A percentile compares a stretch with the other conserved stretches of the same genome.
Conservation (phyloP, 2,113 vertebrate genomes). For the Psilopogon haemacephalus region DNA sequence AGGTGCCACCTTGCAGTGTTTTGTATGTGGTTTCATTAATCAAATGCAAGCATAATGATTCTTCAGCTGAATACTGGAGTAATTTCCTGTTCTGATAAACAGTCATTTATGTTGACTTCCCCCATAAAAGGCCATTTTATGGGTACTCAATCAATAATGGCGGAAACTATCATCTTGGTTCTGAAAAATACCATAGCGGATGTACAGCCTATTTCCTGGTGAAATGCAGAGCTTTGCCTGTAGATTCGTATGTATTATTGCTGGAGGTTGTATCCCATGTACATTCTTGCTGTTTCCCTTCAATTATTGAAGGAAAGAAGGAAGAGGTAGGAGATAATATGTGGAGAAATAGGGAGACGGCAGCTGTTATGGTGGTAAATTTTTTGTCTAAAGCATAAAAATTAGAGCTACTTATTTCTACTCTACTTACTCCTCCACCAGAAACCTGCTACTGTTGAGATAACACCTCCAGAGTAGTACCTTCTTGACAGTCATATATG, state of each 20-base stretch:
- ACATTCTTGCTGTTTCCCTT: neutral
- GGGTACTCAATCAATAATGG: neutral
- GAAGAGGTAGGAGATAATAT: accelerated
- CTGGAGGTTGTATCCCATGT: neutral
- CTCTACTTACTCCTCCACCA: neutral
- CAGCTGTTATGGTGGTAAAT: neutral
- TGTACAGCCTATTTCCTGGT: neutral
- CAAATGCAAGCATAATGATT: conserved; percentile 6
- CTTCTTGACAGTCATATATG: neutral
- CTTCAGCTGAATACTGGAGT: neutral
- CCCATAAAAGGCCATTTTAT: neutral
- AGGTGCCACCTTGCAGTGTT: conserved; percentile 34
- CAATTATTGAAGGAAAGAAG: neutral
- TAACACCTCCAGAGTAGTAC: neutral
- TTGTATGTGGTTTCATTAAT: conserved; percentile 71
- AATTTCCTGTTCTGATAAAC: neutral
- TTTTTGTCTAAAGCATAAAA: neutral
- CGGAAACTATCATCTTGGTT: neutral
- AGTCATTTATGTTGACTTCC: neutral
- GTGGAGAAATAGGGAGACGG: neutral
- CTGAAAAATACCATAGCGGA: neutral
- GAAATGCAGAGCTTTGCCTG: accelerated
- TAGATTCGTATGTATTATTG: neutral
- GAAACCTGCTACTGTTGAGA: neutral
- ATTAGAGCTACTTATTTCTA: neutral